Evolutionary conservation across 2,888 invertebrate genomes (phyloP).

Genomic region (Orthonychiurus folsomi): DNA sequence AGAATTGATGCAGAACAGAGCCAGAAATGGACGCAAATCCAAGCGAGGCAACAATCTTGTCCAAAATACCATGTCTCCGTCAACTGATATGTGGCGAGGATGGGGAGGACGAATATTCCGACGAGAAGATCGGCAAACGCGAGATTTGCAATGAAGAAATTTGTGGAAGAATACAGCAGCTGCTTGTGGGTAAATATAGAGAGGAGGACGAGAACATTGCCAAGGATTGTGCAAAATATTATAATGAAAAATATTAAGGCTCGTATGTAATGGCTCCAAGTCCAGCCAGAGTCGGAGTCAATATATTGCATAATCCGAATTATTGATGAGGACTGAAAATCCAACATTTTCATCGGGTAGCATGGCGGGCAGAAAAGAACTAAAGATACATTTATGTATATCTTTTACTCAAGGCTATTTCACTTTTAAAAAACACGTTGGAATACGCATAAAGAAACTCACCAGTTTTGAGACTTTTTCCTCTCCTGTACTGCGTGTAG

Average conservation of each 20-base stretch:
- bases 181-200: constrained; percentile 9
- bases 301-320: too few relatives aligned
- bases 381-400: too few relatives aligned
- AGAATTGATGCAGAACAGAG: constrained; percentile 30
- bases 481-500: too few relatives aligned
- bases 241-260: constrained; percentile 17
- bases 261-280: not conserved
- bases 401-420: too few relatives aligned
- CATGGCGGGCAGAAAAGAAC: too few relatives aligned
- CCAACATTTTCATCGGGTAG: too few relatives aligned
- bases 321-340: too few relatives aligned
- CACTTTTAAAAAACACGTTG: too few relatives aligned
- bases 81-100: constrained; percentile 21
- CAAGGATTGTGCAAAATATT: constrained; percentile 23
- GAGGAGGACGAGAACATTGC: constrained; percentile 27
- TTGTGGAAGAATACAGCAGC: constrained; percentile 23
- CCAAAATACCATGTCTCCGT: constrained; percentile 33
- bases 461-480: too few relatives aligned
- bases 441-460: too few relatives aligned
- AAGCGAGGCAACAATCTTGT: constrained; percentile 19
- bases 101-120: constrained; percentile 30
- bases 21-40: constrained; percentile 30
- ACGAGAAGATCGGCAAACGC: constrained; percentile 31
- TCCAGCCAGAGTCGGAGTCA: too few relatives aligned
- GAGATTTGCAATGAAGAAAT: constrained; percentile 28